These are phyloP conservation scores for Epinephelus cyanopodus DNA, from an alignment of 2,113 vertebrate genomes.

Conservation along the genomic window DNA sequence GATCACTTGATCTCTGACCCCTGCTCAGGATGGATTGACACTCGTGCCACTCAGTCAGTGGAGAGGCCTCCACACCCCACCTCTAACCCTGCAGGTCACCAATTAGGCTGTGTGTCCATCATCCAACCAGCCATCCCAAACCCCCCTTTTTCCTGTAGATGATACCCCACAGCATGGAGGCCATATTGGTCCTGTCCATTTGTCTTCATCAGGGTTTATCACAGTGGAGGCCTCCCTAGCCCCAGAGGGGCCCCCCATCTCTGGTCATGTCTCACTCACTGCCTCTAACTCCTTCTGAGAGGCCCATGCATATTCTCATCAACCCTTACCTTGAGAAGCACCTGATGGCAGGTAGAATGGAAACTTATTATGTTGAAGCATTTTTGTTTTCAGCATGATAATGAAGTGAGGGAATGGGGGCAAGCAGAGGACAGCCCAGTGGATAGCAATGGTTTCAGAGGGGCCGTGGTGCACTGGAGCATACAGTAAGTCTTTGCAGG, in stretches of 20 bases:
- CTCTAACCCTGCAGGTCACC: conserved; percentile 75
- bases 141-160: conserved; percentile 63
- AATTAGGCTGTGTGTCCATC: conserved; percentile 82
- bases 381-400: conserved; percentile 69
- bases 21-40: conserved; percentile 74
- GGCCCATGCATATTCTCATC: conserved; percentile 69
- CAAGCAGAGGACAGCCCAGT: conserved; percentile 34
- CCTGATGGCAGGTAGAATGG: conserved; percentile 62
- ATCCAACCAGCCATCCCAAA: conserved; percentile 58
- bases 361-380: conserved; percentile 59
- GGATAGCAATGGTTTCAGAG: conserved; percentile 30
- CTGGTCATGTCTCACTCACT: conserved; percentile 62
- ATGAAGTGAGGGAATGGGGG: conserved; percentile 59
- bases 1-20: conserved; percentile 81
- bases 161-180: conserved; percentile 79
- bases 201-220: conserved; percentile 86
- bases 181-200: conserved; percentile 78
- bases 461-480: conserved; percentile 57
- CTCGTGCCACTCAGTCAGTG: conserved; percentile 66
- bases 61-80: conserved; percentile 74
- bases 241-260: conserved; percentile 52
- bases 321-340: conserved; percentile 55
- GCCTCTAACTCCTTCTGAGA: conserved; percentile 61
- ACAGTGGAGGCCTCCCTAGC: conserved; percentile 53
- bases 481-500: conserved; percentile 60